Evolutionary conservation across 1,140 invertebrate genomes (phyloP).

Genomic region (Centruroides vittatus): DNA sequence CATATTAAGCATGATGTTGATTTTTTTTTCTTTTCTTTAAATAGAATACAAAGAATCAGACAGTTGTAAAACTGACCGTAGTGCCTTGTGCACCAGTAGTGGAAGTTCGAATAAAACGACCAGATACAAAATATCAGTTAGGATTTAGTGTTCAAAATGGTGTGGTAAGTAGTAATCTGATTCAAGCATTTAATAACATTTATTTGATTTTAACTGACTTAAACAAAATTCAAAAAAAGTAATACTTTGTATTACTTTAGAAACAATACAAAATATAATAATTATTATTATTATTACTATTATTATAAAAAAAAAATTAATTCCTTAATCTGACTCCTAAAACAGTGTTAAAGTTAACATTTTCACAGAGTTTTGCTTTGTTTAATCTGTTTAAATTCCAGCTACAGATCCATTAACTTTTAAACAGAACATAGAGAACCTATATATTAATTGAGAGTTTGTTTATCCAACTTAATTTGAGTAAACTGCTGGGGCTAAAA

Average conservation of each 20-base stretch:
- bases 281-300: slow-evolving; percentile 14
- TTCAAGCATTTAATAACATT: background rate
- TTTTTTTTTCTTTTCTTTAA: no score
- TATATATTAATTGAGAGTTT: no score
- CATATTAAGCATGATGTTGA: no score
- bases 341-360: no score
- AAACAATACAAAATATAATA: background rate
- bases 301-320: background rate
- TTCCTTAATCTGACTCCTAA: no score
- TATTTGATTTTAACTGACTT: background rate
- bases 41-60: slow-evolving; percentile 85
- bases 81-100: slow-evolving; percentile 99
- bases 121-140: slow-evolving; percentile 98
- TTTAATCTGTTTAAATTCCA: no score
- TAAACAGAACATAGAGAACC: no score
- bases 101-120: slow-evolving; percentile 97
- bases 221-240: no score
- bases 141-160: slow-evolving; percentile 99
- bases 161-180: slow-evolving; percentile 55
- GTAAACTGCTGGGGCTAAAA: no score
- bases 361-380: no score
- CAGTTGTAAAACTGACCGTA: slow-evolving; percentile 94
- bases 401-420: no score
- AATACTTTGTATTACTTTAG: background rate
- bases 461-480: no score